Evolutionary conservation across 1,140 invertebrate species (phyloP).

Genomic region (Atta texana): DNA sequence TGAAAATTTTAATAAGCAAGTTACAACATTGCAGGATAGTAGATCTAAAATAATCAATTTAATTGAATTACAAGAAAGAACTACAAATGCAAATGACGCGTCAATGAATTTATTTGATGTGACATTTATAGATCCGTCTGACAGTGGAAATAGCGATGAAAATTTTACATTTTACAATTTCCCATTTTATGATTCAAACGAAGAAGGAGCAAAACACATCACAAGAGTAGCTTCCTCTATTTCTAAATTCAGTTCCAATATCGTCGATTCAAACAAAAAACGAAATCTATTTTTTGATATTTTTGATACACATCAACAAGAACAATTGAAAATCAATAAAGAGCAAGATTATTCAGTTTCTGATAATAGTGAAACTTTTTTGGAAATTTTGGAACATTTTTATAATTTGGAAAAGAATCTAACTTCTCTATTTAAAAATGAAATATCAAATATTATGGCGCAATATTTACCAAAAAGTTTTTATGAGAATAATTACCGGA

Average conservation of each 20-base stretch:
- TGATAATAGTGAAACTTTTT: background rate
- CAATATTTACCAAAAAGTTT: background rate
- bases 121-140: background rate
- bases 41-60: background rate
- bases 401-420: background rate
- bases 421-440: conserved; percentile 8
- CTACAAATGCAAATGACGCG: background rate
- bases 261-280: background rate
- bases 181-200: background rate
- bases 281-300: background rate
- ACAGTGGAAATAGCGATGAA: background rate
- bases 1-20: background rate
- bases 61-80: background rate
- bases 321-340: background rate
- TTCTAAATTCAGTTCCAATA: background rate
- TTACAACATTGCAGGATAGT: background rate
- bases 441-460: background rate
- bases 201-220: no score
- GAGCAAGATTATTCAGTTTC: background rate
- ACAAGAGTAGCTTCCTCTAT: background rate
- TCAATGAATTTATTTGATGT: background rate
- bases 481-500: background rate
- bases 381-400: background rate
- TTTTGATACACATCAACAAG: background rate
- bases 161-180: background rate